These are phyloP conservation scores for Nematolebias whitei DNA, from an alignment of 2,113 vertebrate genomes.

Conservation along the genomic window DNA sequence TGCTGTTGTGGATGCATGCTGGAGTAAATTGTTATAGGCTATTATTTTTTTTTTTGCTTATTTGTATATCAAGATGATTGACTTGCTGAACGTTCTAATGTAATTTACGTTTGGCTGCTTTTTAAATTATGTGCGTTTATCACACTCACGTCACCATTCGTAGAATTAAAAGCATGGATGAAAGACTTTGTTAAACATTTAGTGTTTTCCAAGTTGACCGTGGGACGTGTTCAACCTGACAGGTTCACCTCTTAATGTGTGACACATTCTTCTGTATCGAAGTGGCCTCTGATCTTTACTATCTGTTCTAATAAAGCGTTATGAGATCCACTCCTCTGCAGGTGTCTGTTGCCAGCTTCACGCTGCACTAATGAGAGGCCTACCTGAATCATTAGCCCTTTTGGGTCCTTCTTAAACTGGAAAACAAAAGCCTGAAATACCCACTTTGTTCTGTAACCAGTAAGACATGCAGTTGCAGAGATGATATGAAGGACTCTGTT, in stretches of 20 bases:
- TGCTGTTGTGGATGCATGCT: too few species aligned
- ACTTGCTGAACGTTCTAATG: background rate
- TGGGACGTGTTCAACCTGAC: background rate
- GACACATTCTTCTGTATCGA: constrained; percentile 36
- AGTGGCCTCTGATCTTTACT: constrained; percentile 48
- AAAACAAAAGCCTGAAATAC: constrained; percentile 15
- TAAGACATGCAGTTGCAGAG: constrained; percentile 11
- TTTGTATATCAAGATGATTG: too few species aligned
- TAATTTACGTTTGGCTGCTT: background rate
- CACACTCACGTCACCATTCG: background rate
- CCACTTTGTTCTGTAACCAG: constrained; percentile 3
- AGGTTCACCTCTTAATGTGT: constrained; percentile 20
- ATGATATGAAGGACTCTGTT: background rate
- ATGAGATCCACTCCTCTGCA: constrained; percentile 36
- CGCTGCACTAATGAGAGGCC: constrained; percentile 32
- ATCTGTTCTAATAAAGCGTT: constrained; percentile 54
- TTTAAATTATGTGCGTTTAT: background rate
- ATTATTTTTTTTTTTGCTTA: background rate
- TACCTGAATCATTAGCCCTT: constrained; percentile 29
- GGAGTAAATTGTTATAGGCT: too few species aligned
- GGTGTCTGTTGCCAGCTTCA: constrained; percentile 47
- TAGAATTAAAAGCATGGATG: background rate
- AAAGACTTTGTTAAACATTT: background rate
- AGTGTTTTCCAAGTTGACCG: background rate
- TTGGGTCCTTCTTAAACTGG: constrained; percentile 18